Base-by-base conservation (phyloP, 2,888 invertebrate species). In the Oscheius sp. region DNA sequence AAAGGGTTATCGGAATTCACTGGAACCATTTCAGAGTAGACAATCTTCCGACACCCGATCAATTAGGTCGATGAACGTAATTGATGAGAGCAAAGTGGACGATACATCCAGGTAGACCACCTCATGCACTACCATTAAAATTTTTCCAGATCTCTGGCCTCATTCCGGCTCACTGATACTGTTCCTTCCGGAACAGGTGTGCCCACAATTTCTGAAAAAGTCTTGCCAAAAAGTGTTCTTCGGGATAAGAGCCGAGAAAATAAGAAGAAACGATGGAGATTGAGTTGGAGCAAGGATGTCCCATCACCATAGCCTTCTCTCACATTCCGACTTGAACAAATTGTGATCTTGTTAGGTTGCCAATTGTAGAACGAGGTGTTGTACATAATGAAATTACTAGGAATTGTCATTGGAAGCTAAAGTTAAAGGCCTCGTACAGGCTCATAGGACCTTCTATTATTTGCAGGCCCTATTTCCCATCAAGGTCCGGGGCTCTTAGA, bases 181-280 rank as follows among this genome's bases (percentile, higher is more conserved):
- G 75, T 76, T 37, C 50, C 72, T 7, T 76, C 76, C 33, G 78
- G 78, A 9, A 71, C 81, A n/a, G 77, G 77, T 7, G 73, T 78
- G 10, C 76, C 79, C 0, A 66, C 74, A 55, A 71, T 76, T 7
- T 72, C 78, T 4, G 77, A 78, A 65, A 63, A 75, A 29, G 73
- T 76, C 5, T 59, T 81, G 7, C 81, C 81, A 10, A 81, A 81
- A 70, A 79, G 78, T 59, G 79, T 78, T 4, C 74, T 81, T 4
- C 71, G 78, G 29, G 81, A 81, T 70, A 81, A 81, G 62, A 79
- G 79, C 42, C 76, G 78, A 65, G 76, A 78, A 50, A 75, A 75
- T n/a, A 81, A 81, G 66, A 79, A 79, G 77, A 81, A 81, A 35
- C 77, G 79, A 57, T 81, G 81, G 81, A 74, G 81, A 29, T 60